Percentiles rank a stretch among this genome's conserved stretches.
Evolutionary conservation across 2,113 vertebrate genomes (phyloP).

Genomic region (Bombycilla garrulus): DNA sequence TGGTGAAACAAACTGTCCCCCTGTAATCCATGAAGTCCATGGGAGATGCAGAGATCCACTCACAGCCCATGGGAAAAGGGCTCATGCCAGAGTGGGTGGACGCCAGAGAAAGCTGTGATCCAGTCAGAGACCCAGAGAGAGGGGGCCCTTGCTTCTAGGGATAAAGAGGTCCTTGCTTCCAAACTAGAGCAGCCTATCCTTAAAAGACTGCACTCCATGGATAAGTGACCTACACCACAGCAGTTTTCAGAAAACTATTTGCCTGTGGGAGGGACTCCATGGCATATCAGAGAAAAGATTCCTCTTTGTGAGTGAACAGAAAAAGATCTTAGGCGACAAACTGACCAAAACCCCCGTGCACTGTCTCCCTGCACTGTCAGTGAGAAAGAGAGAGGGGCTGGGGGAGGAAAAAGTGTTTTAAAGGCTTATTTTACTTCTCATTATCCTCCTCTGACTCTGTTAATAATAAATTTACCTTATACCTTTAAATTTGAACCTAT

Average conservation of each 20-base stretch:
- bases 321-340: not conserved
- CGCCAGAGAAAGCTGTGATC: not conserved
- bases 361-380: not conserved
- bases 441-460: not conserved
- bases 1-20: not conserved
- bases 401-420: not conserved
- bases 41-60: not conserved
- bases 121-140: not conserved
- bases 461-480: not conserved
- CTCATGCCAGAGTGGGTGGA: not conserved
- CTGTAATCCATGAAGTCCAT: not conserved
- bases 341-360: not conserved
- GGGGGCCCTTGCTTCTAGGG: no score
- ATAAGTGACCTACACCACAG: fast-evolving
- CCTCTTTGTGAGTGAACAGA: not conserved
- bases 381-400: not conserved
- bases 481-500: not conserved
- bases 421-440: not conserved
- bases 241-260: not conserved
- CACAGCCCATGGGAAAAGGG: not conserved
- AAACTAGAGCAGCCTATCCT: not conserved
- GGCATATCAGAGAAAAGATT: not conserved
- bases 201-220: not conserved
- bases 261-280: no score
- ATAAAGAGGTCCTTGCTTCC: not conserved